A percentile compares a stretch with the other conserved stretches of the same genome.
phyloP scores from a whole-genome alignment of 1,140 invertebrate genomes.

The Acarapis woodi region DNA sequence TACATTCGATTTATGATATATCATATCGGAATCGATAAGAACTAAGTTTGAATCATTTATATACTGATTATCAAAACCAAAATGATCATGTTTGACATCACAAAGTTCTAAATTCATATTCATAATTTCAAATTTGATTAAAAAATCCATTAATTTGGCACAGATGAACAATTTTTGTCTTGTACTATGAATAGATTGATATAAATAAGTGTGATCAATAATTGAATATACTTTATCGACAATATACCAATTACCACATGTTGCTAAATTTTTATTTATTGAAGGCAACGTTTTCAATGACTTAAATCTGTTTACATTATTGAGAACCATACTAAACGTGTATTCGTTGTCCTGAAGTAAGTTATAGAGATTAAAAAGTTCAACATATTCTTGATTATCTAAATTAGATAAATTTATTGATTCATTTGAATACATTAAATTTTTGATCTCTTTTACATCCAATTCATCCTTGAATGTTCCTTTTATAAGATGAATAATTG shows the following conservation, averaged over 20 bases:
- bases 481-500: no score
- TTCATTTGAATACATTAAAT: slow-evolving; percentile 1
- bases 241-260: slow-evolving; percentile 17
- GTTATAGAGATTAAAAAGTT: slow-evolving; percentile 14
- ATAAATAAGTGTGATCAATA: slow-evolving; percentile 8
- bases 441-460: background rate
- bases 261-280: no score
- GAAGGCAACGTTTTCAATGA: no score
- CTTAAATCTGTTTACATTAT: no score
- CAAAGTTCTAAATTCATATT: slow-evolving; percentile 15
- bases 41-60: background rate
- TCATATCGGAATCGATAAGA: slow-evolving; percentile 8
- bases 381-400: no score
- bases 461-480: background rate
- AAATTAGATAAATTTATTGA: no score
- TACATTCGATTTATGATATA: slow-evolving; percentile 5
- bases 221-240: slow-evolving; percentile 14
- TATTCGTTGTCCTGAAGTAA: slow-evolving; percentile 17
- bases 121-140: slow-evolving; percentile 12
- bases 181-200: slow-evolving; percentile 4
- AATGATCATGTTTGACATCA: slow-evolving; percentile 18
- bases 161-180: no score
- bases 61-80: slow-evolving; percentile 11
- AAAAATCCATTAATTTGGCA: no score
- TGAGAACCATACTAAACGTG: slow-evolving; percentile 13